phyloP scores from a whole-genome alignment of 1,140 invertebrate genomes.

The Cataglyphis hispanica region DNA sequence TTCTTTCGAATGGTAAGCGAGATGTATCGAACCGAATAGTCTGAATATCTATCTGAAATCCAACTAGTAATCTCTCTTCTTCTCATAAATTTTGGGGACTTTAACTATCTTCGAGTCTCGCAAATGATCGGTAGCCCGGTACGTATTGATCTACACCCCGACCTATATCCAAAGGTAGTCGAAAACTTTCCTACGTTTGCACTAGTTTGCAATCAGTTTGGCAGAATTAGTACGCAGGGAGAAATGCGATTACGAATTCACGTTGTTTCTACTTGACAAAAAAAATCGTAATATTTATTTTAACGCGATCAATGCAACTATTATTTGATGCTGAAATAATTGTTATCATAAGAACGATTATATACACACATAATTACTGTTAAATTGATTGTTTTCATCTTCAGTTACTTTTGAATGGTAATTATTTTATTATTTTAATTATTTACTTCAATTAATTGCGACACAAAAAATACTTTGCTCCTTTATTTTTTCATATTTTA shows the following conservation, averaged over 20 bases:
- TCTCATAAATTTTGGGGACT: conserved; percentile 47
- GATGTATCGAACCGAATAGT: neutral
- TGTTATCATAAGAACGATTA: neutral
- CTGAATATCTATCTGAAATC: conserved; percentile 21
- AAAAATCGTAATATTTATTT: neutral
- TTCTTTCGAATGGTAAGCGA: neutral
- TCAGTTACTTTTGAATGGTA: neutral
- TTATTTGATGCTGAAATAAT: conserved; percentile 2
- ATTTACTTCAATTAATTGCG: neutral
- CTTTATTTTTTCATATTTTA: neutral
- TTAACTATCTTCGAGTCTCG: conserved; percentile 40
- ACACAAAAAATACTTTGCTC: neutral
- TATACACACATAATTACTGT: too few relatives aligned
- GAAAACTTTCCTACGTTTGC: conserved; percentile 50
- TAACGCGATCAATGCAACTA: conserved; percentile 1
- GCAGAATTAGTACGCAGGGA: neutral
- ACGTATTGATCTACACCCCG: conserved; percentile 52
- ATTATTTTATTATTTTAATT: neutral
- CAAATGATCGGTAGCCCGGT: conserved; percentile 43
- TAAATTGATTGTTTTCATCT: too few relatives aligned
- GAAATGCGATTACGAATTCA: conserved; percentile 22
- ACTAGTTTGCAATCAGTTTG: conserved; percentile 42
- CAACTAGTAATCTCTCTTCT: conserved; percentile 20
- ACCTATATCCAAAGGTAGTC: conserved; percentile 32
- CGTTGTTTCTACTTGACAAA: neutral